Evolutionary conservation across 53 echinoderm and acorn worm genomes (phyloP).

Genomic region (Hippasteria phrygiana): DNA sequence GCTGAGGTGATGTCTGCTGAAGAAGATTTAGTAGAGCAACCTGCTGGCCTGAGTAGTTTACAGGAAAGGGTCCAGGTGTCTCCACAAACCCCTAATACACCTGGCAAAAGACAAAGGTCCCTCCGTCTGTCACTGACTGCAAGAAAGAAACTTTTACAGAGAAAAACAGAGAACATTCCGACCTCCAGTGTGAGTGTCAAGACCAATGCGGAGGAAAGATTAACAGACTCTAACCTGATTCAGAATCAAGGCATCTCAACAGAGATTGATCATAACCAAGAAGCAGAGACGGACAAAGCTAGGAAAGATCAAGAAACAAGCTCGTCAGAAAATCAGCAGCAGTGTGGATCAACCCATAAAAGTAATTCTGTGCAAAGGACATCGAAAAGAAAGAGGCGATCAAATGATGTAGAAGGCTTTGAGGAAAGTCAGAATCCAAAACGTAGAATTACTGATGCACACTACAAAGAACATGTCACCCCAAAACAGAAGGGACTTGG

Average conservation of each 20-base stretch:
- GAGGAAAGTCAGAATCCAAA: neutral
- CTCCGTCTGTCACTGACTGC: conserved; percentile 46
- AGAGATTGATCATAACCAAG: neutral
- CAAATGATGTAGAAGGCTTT: conserved; percentile 17
- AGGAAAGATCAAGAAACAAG: neutral
- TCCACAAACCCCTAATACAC: neutral
- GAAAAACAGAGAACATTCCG: neutral
- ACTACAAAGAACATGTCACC: neutral
- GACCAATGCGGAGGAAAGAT: neutral
- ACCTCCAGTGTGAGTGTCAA: neutral
- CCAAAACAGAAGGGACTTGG: neutral
- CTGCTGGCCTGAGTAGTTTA: neutral
- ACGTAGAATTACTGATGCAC: neutral
- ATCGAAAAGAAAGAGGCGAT: conserved; percentile 39
- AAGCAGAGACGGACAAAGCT: neutral
- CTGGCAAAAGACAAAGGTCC: neutral
- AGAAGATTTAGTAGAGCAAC: neutral
- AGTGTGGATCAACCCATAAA: neutral
- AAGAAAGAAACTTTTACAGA: conserved; percentile 40
- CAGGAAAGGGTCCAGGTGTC: neutral
- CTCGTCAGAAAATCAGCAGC: neutral
- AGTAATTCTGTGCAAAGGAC: neutral
- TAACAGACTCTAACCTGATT: neutral
- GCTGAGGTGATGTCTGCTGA: neutral
- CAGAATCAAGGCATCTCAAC: neutral